These are phyloP conservation scores for Gnathonemus echidnorhynchus DNA, from an alignment of 2,113 vertebrate genomes.

Conservation along the genomic window DNA sequence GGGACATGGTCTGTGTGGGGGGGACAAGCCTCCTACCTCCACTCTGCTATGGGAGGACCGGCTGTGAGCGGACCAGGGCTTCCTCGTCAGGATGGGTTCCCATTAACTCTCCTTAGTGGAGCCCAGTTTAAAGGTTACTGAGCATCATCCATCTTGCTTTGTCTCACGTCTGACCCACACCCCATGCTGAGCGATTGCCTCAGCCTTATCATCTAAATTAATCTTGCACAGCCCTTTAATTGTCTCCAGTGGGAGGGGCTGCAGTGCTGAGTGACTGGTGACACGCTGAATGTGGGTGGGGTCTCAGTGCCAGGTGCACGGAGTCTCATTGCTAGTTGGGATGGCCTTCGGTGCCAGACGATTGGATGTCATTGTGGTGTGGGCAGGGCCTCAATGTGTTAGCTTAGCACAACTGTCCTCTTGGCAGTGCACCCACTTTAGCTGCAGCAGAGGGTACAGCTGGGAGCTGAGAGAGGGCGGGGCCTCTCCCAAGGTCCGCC, in stretches of 20 bases:
- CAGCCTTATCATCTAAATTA: background rate
- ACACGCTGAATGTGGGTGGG: background rate
- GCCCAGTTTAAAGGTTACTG: background rate
- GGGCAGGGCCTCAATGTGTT: constrained; percentile 21
- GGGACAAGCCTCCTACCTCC: background rate
- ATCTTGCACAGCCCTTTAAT: background rate
- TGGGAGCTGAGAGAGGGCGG: constrained; percentile 31
- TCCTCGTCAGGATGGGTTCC: background rate
- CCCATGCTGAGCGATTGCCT: background rate
- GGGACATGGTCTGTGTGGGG: background rate
- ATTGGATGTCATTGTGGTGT: constrained; percentile 7
- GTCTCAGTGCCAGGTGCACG: background rate
- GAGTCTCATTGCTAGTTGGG: background rate
- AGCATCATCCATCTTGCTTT: background rate
- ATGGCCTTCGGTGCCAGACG: constrained; percentile 7
- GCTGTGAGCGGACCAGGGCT: background rate
- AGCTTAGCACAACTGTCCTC: constrained; percentile 39
- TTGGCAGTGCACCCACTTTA: constrained; percentile 45
- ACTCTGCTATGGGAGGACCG: background rate
- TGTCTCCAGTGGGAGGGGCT: constrained; percentile 4
- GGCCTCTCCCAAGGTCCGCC: constrained; percentile 39
- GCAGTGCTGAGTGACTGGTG: background rate
- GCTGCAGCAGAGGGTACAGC: constrained; percentile 49
- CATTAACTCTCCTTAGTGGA: background rate
- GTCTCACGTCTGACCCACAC: background rate